A percentile compares a stretch with the other conserved stretches of the same genome.
These are phyloP conservation scores for Macrotus californicus DNA, from an alignment of 2,113 vertebrate genomes.

Conservation along the genomic window DNA sequence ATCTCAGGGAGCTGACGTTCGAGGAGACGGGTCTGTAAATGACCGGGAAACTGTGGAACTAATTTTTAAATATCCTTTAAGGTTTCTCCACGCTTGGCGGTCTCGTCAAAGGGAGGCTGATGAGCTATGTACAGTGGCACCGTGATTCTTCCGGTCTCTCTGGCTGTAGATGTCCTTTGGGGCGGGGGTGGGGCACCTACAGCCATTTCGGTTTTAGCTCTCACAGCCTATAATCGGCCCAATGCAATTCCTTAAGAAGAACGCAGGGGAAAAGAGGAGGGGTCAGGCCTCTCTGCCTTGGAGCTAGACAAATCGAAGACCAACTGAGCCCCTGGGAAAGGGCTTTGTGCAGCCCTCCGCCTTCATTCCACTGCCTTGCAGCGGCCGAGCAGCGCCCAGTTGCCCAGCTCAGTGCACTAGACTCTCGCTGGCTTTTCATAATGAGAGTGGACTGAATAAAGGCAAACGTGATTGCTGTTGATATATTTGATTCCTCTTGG, in stretches of 20 bases:
- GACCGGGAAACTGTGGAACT: not conserved
- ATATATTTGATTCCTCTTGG: slow-evolving; percentile 13
- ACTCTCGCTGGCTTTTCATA: not conserved
- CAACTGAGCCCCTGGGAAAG: not conserved
- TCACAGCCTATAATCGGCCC: not conserved
- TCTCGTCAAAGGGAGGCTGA: not conserved
- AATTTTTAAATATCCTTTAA: not conserved
- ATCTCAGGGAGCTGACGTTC: not conserved
- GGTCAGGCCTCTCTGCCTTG: not conserved
- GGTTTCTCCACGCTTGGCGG: not conserved
- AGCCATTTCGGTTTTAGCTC: not conserved
- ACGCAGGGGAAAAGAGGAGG: not conserved
- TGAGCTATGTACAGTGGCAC: fast-evolving
- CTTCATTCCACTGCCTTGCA: too few species aligned
- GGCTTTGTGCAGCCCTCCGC: not conserved
- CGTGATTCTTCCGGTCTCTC: not conserved
- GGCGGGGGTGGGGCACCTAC: not conserved
- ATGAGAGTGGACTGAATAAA: slow-evolving; percentile 29
- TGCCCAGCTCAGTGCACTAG: not conserved
- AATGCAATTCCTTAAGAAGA: not conserved
- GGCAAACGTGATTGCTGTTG: slow-evolving; percentile 23
- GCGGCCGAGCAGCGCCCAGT: not conserved
- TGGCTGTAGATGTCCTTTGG: not conserved
- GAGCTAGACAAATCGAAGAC: not conserved
- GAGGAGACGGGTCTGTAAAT: not conserved